These are phyloP conservation scores for Misgurnus anguillicaudatus DNA, from an alignment of 2,113 vertebrate genomes.

Conservation along the genomic window DNA sequence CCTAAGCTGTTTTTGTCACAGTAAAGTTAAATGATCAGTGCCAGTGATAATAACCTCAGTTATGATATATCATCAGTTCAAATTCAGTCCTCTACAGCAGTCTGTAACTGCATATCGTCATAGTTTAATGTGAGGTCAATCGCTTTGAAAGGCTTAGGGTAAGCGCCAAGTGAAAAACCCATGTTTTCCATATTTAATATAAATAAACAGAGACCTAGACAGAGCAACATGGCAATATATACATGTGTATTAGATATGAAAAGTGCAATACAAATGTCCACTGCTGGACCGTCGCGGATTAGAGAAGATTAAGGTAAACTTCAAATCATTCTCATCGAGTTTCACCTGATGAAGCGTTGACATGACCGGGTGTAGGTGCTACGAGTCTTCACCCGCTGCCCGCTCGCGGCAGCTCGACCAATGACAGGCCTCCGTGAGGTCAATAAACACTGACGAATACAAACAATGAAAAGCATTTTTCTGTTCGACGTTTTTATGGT, in stretches of 20 bases:
- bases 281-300: not conserved
- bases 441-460: constrained; percentile 44
- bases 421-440: constrained; percentile 77
- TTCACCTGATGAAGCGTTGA: constrained; percentile 41
- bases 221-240: constrained; percentile 5
- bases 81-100: too few relatives aligned
- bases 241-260: constrained; percentile 12
- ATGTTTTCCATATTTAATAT: not conserved
- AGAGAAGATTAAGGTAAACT: not conserved
- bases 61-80: too few relatives aligned
- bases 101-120: too few relatives aligned
- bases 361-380: constrained; percentile 56
- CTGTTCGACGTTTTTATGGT: constrained; percentile 45
- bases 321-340: constrained; percentile 26
- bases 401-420: constrained; percentile 53
- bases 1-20: too few relatives aligned
- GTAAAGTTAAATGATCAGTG: too few relatives aligned
- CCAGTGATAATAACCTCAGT: too few relatives aligned
- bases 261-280: constrained; percentile 7
- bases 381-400: constrained; percentile 62
- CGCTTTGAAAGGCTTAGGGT: not conserved
- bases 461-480: constrained; percentile 33
- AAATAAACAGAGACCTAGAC: not conserved
- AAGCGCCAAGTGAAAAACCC: too few relatives aligned
- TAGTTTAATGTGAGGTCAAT: too few relatives aligned